Conservation (phyloP, 2,797 vertebrate genomes). For the Danio kyathit region DNA sequence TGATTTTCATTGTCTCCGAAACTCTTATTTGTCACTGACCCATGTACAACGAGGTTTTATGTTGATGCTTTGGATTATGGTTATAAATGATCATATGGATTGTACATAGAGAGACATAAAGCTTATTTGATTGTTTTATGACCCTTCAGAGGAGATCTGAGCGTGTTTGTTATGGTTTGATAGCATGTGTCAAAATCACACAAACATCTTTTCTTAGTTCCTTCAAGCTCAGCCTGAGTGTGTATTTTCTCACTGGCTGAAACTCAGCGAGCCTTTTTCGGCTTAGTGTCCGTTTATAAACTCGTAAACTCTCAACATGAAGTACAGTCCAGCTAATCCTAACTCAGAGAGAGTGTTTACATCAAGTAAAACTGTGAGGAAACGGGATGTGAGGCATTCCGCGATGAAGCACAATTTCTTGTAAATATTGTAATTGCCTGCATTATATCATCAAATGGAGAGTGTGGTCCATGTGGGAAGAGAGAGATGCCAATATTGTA, state of each 20-base stretch:
- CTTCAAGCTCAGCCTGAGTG: slow-evolving; percentile 45
- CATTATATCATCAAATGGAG: slow-evolving; percentile 81
- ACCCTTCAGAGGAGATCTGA: slow-evolving; percentile 39
- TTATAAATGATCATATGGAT: not conserved
- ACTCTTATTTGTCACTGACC: not conserved
- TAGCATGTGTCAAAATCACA: slow-evolving; percentile 47
- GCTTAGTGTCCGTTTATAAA: slow-evolving; percentile 64
- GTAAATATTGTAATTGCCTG: slow-evolving; percentile 84
- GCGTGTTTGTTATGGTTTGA: slow-evolving; percentile 59
- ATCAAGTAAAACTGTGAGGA: slow-evolving; percentile 55
- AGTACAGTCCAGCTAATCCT: slow-evolving; percentile 61
- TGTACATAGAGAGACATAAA: slow-evolving; percentile 1
- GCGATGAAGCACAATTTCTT: slow-evolving; percentile 72
- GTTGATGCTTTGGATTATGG: slow-evolving; percentile 1
- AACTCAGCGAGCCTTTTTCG: slow-evolving; percentile 47
- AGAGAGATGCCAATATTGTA: slow-evolving; percentile 85
- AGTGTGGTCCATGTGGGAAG: slow-evolving; percentile 81
- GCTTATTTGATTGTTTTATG: slow-evolving; percentile 14
- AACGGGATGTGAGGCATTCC: slow-evolving; percentile 63
- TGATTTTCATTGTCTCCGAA: not conserved
- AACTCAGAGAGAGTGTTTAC: slow-evolving; percentile 69
- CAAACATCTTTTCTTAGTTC: slow-evolving; percentile 58
- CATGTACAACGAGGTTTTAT: slow-evolving; percentile 2
- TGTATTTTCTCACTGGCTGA: slow-evolving; percentile 47
- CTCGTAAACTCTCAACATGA: slow-evolving; percentile 60